A percentile compares a stretch with the other conserved stretches of the same genome.
Conservation (phyloP, 1,140 invertebrate genomes). For the Orius insidiosus region DNA sequence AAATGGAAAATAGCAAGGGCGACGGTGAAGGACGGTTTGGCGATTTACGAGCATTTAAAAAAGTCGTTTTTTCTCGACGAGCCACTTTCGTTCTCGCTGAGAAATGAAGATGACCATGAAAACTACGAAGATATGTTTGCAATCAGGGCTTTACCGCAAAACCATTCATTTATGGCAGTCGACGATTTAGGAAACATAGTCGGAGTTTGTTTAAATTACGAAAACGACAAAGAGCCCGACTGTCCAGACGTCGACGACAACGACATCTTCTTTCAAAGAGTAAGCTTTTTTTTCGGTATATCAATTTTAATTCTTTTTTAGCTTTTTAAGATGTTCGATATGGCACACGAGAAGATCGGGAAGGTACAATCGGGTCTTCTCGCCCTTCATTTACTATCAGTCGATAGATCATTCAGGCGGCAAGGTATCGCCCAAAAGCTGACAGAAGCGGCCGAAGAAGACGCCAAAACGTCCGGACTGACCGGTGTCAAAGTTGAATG, state of each 20-base stretch:
- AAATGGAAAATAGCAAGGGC: not conserved
- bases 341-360: no score
- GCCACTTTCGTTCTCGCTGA: not conserved
- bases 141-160: not conserved
- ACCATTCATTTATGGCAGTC: constrained; percentile 4
- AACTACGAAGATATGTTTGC: constrained; percentile 1
- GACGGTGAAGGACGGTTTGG: not conserved
- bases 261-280: no score
- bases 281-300: no score
- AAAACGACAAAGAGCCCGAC: no score
- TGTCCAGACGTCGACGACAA: no score
- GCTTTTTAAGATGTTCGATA: no score
- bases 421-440: constrained; percentile 1
- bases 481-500: constrained; percentile 1
- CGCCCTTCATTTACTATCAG: not conserved
- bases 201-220: not conserved
- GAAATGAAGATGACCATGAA: no score
- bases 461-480: not conserved
- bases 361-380: not conserved
- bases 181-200: not conserved
- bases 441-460: not conserved
- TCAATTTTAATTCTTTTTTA: no score
- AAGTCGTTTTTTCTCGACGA: constrained; percentile 3
- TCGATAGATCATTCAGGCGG: not conserved
- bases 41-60: constrained; percentile 2